Conservation (phyloP, 2,888 invertebrate species). For the Dasypolia templi region DNA sequence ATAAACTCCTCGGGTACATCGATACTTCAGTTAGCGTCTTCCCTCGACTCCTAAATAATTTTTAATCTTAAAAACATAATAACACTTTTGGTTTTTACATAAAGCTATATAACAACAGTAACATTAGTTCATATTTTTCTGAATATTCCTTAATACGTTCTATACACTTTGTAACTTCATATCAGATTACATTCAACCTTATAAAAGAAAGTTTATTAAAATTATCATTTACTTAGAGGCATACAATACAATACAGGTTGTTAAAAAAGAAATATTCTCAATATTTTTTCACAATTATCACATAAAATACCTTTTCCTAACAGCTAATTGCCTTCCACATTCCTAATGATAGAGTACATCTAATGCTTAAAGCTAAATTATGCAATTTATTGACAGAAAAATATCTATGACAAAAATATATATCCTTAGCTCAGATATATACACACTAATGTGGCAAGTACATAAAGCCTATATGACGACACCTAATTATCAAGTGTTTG, state of each 20-base stretch:
- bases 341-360: slow-evolving; percentile 73
- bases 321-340: slow-evolving; percentile 70
- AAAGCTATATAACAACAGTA: slow-evolving; percentile 90
- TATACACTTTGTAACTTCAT: slow-evolving; percentile 78
- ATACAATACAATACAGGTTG: slow-evolving; percentile 78
- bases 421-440: slow-evolving; percentile 74
- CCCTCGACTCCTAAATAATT: slow-evolving; percentile 70
- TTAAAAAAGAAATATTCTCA: slow-evolving; percentile 81
- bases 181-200: slow-evolving; percentile 75
- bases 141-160: slow-evolving; percentile 79
- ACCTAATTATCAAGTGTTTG: slow-evolving; percentile 71
- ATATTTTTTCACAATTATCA: slow-evolving; percentile 77
- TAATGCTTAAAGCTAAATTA: slow-evolving; percentile 86
- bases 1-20: slow-evolving; percentile 62
- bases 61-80: slow-evolving; percentile 87
- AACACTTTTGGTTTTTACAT: slow-evolving; percentile 89
- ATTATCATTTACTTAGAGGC: slow-evolving; percentile 68
- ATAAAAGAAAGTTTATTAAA: slow-evolving; percentile 66
- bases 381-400: slow-evolving; percentile 84
- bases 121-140: slow-evolving; percentile 84
- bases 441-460: slow-evolving; percentile 82
- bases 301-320: slow-evolving; percentile 82
- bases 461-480: slow-evolving; percentile 70
- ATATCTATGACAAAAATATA: slow-evolving; percentile 85
- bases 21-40: slow-evolving; percentile 63